These are phyloP conservation scores for Tipula helvola DNA, from an alignment of 2,888 invertebrate genomes.

Conservation along the genomic window DNA sequence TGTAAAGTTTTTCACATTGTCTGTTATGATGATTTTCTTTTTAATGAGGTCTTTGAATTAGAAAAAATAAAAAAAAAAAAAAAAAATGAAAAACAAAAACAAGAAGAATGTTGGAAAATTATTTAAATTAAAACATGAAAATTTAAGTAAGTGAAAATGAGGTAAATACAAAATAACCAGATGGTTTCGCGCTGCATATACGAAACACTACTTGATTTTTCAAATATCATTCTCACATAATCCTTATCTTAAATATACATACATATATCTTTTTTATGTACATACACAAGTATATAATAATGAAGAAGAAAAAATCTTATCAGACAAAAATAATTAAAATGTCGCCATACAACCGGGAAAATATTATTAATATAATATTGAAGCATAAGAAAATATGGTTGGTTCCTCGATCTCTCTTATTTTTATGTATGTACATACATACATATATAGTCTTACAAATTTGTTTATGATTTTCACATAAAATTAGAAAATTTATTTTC, in stretches of 20 bases:
- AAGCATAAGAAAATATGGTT: not conserved
- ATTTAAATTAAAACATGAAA: constrained; percentile 4
- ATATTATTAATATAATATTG: not conserved
- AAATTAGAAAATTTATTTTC: not conserved
- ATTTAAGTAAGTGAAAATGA: not conserved
- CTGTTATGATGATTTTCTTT: not conserved
- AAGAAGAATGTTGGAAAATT: not conserved
- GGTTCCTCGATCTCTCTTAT: not conserved
- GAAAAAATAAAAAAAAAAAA: not conserved
- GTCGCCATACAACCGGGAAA: constrained; percentile 4
- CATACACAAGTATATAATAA: not conserved
- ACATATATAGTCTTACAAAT: not conserved
- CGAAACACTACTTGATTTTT: not conserved
- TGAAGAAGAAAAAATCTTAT: not conserved
- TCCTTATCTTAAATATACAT: not conserved
- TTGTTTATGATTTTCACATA: constrained; percentile 4
- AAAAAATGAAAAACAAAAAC: not conserved
- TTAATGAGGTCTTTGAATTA: constrained; percentile 4
- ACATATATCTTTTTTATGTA: not conserved
- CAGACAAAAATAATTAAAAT: not conserved
- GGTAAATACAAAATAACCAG: not conserved
- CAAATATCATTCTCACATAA: not conserved
- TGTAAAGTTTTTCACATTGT: not conserved
- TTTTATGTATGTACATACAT: not conserved
- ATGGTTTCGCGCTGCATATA: not conserved